phyloP scores from a whole-genome alignment of 92 coral and sea anemone species.

The Umimayanthus chanpuru region DNA sequence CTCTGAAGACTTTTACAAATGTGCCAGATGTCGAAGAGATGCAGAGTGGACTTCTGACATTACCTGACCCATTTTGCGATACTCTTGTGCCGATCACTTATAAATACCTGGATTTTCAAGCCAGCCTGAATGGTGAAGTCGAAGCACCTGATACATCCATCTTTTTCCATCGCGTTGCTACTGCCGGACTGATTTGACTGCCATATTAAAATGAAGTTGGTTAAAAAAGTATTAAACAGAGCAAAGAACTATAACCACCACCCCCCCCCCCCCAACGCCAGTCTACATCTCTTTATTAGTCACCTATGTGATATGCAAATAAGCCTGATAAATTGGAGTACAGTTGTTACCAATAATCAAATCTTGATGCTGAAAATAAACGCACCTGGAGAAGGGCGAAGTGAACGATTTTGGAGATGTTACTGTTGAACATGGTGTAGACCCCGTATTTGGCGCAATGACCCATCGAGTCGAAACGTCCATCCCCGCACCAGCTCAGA shows the following conservation, averaged over 20 bases:
- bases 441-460: slow-evolving; percentile 18
- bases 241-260: background rate
- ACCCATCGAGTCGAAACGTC: background rate
- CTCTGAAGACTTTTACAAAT: slow-evolving; percentile 44
- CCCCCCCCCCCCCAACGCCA: slow-evolving; percentile 10
- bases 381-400: slow-evolving; percentile 4
- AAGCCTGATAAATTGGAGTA: slow-evolving; percentile 10
- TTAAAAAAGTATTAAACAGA: background rate
- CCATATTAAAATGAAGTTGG: slow-evolving; percentile 18
- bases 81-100: slow-evolving; percentile 41
- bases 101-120: slow-evolving; percentile 19
- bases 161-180: slow-evolving; percentile 22
- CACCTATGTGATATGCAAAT: slow-evolving; percentile 1
- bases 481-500: slow-evolving; percentile 6
- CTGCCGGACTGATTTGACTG: slow-evolving; percentile 42
- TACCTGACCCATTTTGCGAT: slow-evolving; percentile 38
- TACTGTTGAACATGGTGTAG: background rate
- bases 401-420: slow-evolving; percentile 10
- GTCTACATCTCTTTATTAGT: slow-evolving; percentile 10
- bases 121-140: slow-evolving; percentile 21
- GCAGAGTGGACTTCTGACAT: slow-evolving; percentile 20
- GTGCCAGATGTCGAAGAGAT: slow-evolving; percentile 48
- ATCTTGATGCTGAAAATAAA: background rate
- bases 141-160: slow-evolving; percentile 31
- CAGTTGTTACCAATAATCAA: slow-evolving; percentile 1